Conservation (phyloP, 2,888 invertebrate species). For the Drosophila putrida region DNA sequence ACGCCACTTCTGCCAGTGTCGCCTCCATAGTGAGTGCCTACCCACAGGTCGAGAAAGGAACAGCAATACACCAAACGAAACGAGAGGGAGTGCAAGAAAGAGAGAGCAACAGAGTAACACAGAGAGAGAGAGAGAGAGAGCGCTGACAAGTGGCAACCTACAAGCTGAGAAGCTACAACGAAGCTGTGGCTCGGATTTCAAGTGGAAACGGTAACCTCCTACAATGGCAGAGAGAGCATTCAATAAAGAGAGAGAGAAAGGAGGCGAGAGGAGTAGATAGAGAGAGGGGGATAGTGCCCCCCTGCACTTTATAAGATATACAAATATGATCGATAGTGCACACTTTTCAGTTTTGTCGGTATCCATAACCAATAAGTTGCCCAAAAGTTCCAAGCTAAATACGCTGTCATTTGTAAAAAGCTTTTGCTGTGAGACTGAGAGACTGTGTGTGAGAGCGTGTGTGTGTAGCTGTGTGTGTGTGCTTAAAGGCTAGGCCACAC, state of each 20-base stretch:
- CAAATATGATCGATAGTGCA: constrained; percentile 42
- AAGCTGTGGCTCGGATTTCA: constrained; percentile 52
- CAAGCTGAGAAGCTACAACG: constrained; percentile 35
- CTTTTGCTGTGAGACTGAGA: not conserved
- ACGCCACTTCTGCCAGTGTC: constrained; percentile 66
- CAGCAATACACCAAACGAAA: constrained; percentile 28
- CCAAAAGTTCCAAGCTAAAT: constrained; percentile 1
- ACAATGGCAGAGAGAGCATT: constrained; percentile 39
- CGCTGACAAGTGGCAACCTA: constrained; percentile 28
- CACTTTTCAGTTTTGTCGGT: constrained; percentile 16
- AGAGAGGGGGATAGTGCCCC: constrained; percentile 3
- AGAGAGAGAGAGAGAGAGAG: constrained; percentile 21
- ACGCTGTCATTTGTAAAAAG: constrained; percentile 24
- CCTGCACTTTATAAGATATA: constrained; percentile 8
- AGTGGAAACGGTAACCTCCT: constrained; percentile 83
- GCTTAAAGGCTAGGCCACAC: constrained; percentile 76
- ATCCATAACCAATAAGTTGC: constrained; percentile 16
- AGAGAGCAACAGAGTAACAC: constrained; percentile 11
- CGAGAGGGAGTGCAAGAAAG: constrained; percentile 20
- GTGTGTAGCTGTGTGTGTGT: not conserved
- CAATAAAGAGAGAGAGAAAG: constrained; percentile 22
- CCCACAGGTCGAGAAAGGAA: constrained; percentile 29
- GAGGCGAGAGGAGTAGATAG: constrained; percentile 6
- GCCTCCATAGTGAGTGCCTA: constrained; percentile 46
- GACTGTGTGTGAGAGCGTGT: not conserved